Conservation (phyloP, 2,797 vertebrate species). For the Malacoraja senta region DNA sequence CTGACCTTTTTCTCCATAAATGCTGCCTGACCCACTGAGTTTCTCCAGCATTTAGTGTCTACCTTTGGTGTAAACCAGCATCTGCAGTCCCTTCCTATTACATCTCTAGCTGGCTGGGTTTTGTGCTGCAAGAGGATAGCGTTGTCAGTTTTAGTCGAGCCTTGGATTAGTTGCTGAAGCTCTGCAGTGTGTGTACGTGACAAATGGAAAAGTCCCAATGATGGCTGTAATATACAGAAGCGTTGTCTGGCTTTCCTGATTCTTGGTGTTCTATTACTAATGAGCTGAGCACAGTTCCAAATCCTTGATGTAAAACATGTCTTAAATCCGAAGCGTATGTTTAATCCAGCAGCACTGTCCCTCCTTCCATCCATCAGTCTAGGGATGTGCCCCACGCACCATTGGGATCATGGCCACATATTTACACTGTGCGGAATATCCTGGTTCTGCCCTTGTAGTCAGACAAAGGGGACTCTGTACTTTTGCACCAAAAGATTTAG, state of each 20-base stretch:
- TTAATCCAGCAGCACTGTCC: conserved; percentile 20
- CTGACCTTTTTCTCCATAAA: too few species aligned
- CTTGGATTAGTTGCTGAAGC: not conserved
- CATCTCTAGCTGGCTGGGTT: not conserved
- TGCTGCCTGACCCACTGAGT: too few species aligned
- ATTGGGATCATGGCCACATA: not conserved
- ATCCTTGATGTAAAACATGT: not conserved
- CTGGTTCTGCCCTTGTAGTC: not conserved
- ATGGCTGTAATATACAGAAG: not conserved
- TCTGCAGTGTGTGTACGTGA: not conserved
- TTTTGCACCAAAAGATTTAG: conserved; percentile 12
- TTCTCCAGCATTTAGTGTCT: too few species aligned
- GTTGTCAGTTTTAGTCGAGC: not conserved
- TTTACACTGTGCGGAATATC: not conserved
- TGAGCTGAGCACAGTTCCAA: not conserved
- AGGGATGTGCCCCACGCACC: not conserved
- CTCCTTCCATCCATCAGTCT: not conserved
- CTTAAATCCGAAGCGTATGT: not conserved
- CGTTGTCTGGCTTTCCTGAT: not conserved
- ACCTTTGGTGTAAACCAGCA: too few species aligned
- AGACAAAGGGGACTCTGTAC: conserved; percentile 29
- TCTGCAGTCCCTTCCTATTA: too few species aligned
- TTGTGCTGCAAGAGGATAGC: not conserved
- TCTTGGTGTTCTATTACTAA: not conserved
- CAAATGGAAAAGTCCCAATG: not conserved